These are phyloP conservation scores for Megalops atlanticus DNA, from an alignment of 2,113 vertebrate species.

Conservation along the genomic window DNA sequence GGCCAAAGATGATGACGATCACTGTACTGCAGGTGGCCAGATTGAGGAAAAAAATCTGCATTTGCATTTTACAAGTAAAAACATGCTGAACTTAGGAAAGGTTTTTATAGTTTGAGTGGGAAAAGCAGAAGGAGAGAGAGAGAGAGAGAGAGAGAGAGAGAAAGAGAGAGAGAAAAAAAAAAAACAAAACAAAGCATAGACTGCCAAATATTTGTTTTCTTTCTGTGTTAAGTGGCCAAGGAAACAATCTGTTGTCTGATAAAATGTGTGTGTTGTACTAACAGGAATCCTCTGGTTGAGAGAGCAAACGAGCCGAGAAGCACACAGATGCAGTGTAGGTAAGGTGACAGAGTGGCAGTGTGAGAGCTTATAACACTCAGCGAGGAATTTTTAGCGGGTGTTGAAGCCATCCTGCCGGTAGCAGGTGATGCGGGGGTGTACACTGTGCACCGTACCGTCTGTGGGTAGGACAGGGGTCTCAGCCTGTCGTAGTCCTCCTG, in stretches of 20 bases:
- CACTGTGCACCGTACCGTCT: slow-evolving; percentile 75
- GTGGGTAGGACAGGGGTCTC: slow-evolving; percentile 85
- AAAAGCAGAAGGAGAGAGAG: not conserved
- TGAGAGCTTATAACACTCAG: not conserved
- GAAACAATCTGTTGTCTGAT: not conserved
- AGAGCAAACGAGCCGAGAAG: not conserved
- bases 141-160: not conserved
- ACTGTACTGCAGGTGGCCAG: not conserved
- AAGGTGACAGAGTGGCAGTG: not conserved
- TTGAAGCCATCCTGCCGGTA: not conserved
- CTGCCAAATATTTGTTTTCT: slow-evolving; percentile 1
- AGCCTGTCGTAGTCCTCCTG: slow-evolving; percentile 89
- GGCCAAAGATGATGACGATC: not conserved
- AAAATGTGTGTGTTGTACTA: not conserved
- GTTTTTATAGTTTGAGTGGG: not conserved
- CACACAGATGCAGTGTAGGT: not conserved
- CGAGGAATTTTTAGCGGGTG: no score
- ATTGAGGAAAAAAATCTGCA: not conserved
- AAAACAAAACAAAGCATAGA: no score
- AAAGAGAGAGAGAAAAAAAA: not conserved
- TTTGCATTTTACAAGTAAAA: not conserved
- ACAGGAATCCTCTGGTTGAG: not conserved
- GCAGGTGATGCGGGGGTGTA: not conserved
- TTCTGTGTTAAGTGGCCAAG: not conserved
- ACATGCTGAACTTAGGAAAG: not conserved